Evolutionary conservation across 2,113 vertebrate species (phyloP).

Genomic region (Rana temporaria): DNA sequence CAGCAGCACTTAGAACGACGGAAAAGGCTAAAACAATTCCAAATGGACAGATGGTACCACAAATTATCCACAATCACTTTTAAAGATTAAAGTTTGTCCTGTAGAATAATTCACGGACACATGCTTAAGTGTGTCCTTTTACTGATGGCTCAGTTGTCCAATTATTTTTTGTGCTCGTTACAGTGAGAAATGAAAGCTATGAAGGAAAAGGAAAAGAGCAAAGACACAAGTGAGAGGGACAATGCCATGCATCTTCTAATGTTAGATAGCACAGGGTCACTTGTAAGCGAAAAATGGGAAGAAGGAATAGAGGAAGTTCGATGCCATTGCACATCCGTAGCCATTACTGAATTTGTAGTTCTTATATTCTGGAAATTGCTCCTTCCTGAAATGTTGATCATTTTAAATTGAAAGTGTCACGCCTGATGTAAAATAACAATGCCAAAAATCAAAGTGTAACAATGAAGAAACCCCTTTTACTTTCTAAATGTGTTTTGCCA

Average conservation of each 20-base stretch:
- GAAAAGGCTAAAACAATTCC: slow-evolving; percentile 86
- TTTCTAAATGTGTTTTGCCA: no score
- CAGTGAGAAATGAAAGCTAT: slow-evolving; percentile 75
- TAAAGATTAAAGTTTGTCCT: slow-evolving; percentile 86
- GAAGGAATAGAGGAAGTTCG: no score
- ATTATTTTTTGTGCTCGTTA: slow-evolving; percentile 82
- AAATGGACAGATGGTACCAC: slow-evolving; percentile 84
- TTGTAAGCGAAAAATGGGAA: no score
- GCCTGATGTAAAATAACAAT: no score
- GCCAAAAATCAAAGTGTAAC: no score
- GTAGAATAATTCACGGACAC: slow-evolving; percentile 80
- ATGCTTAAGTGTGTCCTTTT: slow-evolving; percentile 79
- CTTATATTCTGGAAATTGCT: no score
- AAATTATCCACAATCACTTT: slow-evolving; percentile 89
- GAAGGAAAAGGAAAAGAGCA: slow-evolving; percentile 60
- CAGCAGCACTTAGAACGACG: slow-evolving; percentile 79
- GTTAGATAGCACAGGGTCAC: neutral
- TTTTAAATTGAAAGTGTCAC: no score
- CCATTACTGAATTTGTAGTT: no score
- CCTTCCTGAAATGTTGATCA: no score
- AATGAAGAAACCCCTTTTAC: no score
- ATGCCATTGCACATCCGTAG: no score
- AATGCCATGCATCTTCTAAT: neutral
- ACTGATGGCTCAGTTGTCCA: slow-evolving; percentile 78
- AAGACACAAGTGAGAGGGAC: slow-evolving; percentile 29